Percentiles rank a stretch among this genome's conserved stretches.
Conservation (phyloP, 2,888 invertebrate genomes). For the Diadromus collaris region DNA sequence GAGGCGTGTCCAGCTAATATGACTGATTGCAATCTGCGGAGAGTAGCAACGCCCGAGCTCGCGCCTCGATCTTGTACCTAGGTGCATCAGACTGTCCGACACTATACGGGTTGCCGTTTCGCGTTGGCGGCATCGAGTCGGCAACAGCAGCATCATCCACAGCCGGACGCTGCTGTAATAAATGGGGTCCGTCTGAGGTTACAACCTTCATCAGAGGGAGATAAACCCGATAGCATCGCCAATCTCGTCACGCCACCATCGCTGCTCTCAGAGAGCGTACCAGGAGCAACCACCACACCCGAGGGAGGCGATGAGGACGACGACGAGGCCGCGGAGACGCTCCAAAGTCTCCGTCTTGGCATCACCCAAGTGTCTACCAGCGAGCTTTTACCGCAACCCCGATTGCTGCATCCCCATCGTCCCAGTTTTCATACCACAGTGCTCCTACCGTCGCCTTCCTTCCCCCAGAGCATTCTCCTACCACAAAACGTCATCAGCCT, state of each 20-base stretch:
- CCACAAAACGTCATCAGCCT: constrained; percentile 48
- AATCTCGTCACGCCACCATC: constrained; percentile 74
- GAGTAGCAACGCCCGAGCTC: constrained; percentile 58
- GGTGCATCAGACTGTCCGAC: constrained; percentile 25
- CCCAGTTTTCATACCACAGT: constrained; percentile 43
- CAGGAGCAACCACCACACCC: constrained; percentile 24
- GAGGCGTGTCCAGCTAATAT: constrained; percentile 74
- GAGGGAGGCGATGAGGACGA: constrained; percentile 35
- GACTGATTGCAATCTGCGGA: constrained; percentile 74
- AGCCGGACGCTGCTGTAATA: constrained; percentile 72
- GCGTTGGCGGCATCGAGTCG: constrained; percentile 43
- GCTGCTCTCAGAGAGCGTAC: constrained; percentile 20
- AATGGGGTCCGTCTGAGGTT: constrained; percentile 75
- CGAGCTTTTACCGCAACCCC: constrained; percentile 56
- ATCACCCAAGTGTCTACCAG: constrained; percentile 51
- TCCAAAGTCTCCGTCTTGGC: constrained; percentile 36
- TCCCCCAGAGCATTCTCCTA: constrained; percentile 36
- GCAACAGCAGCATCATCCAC: constrained; percentile 49
- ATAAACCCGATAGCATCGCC: constrained; percentile 75
- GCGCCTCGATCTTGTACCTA: constrained; percentile 24
- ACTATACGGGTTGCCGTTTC: constrained; percentile 17
- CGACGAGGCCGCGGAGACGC: constrained; percentile 24
- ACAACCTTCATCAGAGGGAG: constrained; percentile 77
- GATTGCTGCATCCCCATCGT: constrained; percentile 46
- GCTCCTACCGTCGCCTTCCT: not conserved